phyloP scores from a whole-genome alignment of 2,888 invertebrate species.

The Amblyjoppa proteus region DNA sequence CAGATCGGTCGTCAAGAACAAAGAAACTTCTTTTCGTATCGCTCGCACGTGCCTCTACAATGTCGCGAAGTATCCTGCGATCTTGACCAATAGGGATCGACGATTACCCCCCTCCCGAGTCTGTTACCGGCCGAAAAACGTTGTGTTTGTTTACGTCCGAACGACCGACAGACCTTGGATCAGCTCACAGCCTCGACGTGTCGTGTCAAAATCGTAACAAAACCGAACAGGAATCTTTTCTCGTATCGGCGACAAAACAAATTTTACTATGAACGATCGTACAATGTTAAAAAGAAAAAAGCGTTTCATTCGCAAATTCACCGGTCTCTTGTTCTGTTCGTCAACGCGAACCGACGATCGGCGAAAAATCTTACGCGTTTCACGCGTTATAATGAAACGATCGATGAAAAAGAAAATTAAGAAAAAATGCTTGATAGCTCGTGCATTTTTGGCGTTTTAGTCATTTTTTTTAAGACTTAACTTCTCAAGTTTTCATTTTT shows the following conservation, averaged over 20 bases:
- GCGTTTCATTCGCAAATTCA: not conserved
- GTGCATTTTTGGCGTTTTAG: not conserved
- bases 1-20: not conserved
- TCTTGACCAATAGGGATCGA: conserved; percentile 5
- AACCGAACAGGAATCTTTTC: not conserved
- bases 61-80: not conserved
- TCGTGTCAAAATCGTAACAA: not conserved
- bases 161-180: not conserved
- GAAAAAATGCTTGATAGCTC: not conserved
- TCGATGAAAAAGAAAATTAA: not conserved
- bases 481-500: not conserved
- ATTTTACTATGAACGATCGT: not conserved
- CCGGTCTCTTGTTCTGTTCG: not conserved
- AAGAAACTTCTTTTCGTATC: not conserved
- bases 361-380: not conserved
- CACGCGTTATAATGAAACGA: not conserved
- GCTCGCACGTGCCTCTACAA: not conserved
- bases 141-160: not conserved
- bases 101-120: not conserved
- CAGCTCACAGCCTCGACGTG: not conserved
- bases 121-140: not conserved
- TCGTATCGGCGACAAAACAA: not conserved
- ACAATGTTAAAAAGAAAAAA: not conserved
- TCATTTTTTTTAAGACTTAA: not conserved
- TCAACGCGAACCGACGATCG: not conserved